These are phyloP conservation scores for Oncorhynchus kisutch DNA, from an alignment of 2,113 vertebrate species.

Conservation along the genomic window DNA sequence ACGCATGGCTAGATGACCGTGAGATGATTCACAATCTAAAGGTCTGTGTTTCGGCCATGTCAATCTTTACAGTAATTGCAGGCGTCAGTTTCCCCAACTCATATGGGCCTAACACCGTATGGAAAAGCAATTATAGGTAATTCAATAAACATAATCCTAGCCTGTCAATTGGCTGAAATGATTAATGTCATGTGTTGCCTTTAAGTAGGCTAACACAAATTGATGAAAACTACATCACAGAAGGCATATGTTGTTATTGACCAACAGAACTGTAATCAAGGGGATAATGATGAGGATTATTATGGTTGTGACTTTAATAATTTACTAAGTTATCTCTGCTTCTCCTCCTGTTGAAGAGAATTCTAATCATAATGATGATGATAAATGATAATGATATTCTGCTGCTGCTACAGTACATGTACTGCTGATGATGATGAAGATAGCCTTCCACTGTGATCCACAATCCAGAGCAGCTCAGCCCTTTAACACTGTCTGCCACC, in stretches of 20 bases:
- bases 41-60: background rate
- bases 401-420: background rate
- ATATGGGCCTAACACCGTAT: too few relatives aligned
- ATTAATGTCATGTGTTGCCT: background rate
- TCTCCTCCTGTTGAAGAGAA: too few relatives aligned
- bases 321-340: too few relatives aligned
- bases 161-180: background rate
- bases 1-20: background rate
- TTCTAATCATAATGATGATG: background rate
- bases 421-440: background rate
- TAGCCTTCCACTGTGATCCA: background rate
- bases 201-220: background rate
- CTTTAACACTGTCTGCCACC: background rate
- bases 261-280: background rate
- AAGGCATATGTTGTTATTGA: background rate
- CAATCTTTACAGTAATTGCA: background rate
- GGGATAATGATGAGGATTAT: background rate
- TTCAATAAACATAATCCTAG: background rate
- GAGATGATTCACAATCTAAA: background rate
- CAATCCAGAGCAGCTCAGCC: background rate
- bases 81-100: constrained; percentile 2
- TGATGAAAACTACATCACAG: background rate
- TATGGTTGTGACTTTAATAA: background rate
- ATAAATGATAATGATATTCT: background rate
- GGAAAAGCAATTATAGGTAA: background rate